Conservation (phyloP, 2,113 vertebrate genomes). For the Muscicapa adusta region DNA sequence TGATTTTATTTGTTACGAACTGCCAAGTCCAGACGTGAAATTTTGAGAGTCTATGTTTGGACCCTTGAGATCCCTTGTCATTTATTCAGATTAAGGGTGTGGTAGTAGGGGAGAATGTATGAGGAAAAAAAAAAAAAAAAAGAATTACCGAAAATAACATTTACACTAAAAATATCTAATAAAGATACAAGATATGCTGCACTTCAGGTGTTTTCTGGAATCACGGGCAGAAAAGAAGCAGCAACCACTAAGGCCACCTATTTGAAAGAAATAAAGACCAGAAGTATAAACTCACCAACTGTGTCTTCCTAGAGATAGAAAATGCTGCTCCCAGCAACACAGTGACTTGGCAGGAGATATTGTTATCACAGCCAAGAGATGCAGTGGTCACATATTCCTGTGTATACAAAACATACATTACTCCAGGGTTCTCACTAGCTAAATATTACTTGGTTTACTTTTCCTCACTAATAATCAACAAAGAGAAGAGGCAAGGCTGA, state of each 20-base stretch:
- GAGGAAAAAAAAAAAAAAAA: no score
- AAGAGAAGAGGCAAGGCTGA: background rate
- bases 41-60: background rate
- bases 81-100: background rate
- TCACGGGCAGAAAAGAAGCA: background rate
- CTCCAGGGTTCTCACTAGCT: background rate
- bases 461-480: background rate
- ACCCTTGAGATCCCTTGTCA: background rate
- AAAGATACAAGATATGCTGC: background rate
- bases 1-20: background rate
- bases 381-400: background rate
- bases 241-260: background rate
- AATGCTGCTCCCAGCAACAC: background rate
- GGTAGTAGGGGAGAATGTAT: background rate
- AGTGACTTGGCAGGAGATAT: background rate
- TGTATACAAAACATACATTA: background rate
- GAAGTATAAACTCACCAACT: background rate
- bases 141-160: background rate
- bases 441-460: background rate
- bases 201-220: background rate
- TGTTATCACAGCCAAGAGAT: background rate
- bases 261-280: background rate
- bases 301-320: background rate
- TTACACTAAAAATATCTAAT: background rate
- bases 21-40: background rate